Base-by-base conservation (phyloP, 2,113 vertebrate species). In the Rostratula benghalensis region DNA sequence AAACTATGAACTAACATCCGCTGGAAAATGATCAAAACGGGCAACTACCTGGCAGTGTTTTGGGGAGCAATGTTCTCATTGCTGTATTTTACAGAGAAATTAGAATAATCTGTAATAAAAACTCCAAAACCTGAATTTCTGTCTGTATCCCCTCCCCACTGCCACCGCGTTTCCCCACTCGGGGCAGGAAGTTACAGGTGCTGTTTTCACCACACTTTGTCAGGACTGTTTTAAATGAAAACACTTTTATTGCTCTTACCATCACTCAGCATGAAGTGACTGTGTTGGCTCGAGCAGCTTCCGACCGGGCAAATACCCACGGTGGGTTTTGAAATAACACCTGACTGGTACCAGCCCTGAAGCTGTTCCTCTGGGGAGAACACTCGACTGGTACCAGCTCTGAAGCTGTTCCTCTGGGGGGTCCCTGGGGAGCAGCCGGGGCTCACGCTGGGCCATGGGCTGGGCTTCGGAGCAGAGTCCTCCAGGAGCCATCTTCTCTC, bases 161-260 rank as follows among this genome's bases (percentile, higher is more conserved):
- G 35, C 31, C 64, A 45, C 5, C 0, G 1, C 35, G 24, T 91
- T 91, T 95, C 43, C 35, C 10, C 0, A 1, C 31, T 30, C 46
- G 71, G 51, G 53, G 13, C 80, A 75, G 76, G 80, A 92, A 95
- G 33, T 33, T 70, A 59, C 80, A 91, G 91, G 65, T 97, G 93
- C 39, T 82, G 43, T 87, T 96, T 95, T 75, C 83, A 87, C 68
- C 84, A 65, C 83, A 69, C 15, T 88, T 61, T 74, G 41, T 76
- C 21, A 46, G 63, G 60, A 67, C 15, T 64, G 4, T 54, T 89
- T 83, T 43, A 70, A 64, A 74, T 39, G 15, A 60, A 94, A 83
- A 46, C 37, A 54, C 6, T n/a, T 63, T 20, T 53, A 35, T 80
- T 94, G 87, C 92, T 88, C 48, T 69, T 63, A 11, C 41, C 0